Evolutionary conservation across 2,888 invertebrate species (phyloP), one percentile per base, ranked within the genome.

Genomic region (Plemyria rubiginata): DNA sequence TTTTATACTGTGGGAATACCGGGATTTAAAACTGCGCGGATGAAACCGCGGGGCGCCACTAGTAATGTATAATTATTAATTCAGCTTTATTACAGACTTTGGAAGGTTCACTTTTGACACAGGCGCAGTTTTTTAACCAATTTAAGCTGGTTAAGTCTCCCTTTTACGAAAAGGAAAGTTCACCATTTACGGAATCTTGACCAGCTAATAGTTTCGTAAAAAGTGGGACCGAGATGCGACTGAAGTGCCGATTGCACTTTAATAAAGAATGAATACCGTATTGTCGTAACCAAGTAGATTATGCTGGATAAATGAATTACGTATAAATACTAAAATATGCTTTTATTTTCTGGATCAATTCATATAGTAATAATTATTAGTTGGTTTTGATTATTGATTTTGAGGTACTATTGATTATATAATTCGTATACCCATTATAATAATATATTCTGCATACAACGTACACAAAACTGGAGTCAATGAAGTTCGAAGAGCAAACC

Each of bases 141-240:
- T 40, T 58, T 12, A 60, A 49, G 28, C 53, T 52, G 32, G 51
- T 32, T 46, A 58, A 46, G 11, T 49, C 36, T 56, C 49, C 46
- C 53, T 65, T 60, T 53, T 65, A 57, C 43, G 54, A 65, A 65
- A 65, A 60, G 45, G 80, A 82, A 83, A 84, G 80, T 78, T 78
- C 54, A 58, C 78, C 74, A 54, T 78, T 71, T 75, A 80, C 54
- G 80, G 82, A 72, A 82, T 72, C 77, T 76, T 77, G 76, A 67
- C 43, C 55, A 38, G 51, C 52, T 64, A 56, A 55, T 54, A 58
- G 58, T 46, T 36, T 15, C n/a, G 41, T 55, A 55, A 55, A 58
- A 63, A 41, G 52, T 32, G 52, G 36, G 49, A 52, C 60, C 48
- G 36, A 15, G 48, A 52, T 36, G 8, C 43, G 13, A 43, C 53